These are phyloP conservation scores for Agraylea sexmaculata DNA, from an alignment of 1,140 invertebrate genomes.

Conservation along the genomic window DNA sequence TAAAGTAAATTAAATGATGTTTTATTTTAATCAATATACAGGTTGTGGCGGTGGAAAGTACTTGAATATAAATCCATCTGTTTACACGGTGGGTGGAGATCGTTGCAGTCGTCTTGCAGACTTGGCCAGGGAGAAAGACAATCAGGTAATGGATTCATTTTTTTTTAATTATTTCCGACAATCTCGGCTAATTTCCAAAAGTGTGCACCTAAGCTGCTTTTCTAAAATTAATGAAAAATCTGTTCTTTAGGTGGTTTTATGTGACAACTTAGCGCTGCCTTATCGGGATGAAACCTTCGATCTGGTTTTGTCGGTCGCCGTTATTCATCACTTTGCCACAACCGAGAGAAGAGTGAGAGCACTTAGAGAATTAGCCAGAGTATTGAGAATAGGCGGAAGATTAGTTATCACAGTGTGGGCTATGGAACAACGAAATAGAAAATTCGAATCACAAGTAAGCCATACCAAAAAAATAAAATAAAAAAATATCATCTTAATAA, in stretches of 20 bases:
- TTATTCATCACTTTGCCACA: slow-evolving; percentile 90
- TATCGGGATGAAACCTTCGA: slow-evolving; percentile 90
- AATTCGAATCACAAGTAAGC: slow-evolving; percentile 51
- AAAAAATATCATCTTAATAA: too few species aligned
- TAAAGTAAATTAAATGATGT: slow-evolving; percentile 8
- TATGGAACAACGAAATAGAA: slow-evolving; percentile 85
- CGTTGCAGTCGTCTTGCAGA: slow-evolving; percentile 69
- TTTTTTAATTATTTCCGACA: background rate
- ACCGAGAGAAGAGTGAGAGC: slow-evolving; percentile 79
- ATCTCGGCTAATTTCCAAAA: background rate
- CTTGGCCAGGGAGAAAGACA: slow-evolving; percentile 62
- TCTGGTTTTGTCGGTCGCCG: slow-evolving; percentile 86
- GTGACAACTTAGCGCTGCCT: slow-evolving; percentile 81
- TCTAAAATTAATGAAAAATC: background rate
- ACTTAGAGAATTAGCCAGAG: slow-evolving; percentile 73
- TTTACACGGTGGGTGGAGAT: slow-evolving; percentile 81
- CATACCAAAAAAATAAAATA: too few species aligned
- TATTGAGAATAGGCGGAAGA: slow-evolving; percentile 79
- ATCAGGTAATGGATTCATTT: slow-evolving; percentile 52
- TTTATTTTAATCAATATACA: slow-evolving; percentile 37
- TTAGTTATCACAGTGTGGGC: slow-evolving; percentile 95
- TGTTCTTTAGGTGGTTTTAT: slow-evolving; percentile 58
- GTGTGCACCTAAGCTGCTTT: too few species aligned
- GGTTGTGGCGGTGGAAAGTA: slow-evolving; percentile 92
- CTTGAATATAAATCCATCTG: slow-evolving; percentile 70